Evolutionary conservation across 2,797 vertebrate species (phyloP), one percentile per base, ranked within the genome.

Genomic region (Eurystomus glaucurus): DNA sequence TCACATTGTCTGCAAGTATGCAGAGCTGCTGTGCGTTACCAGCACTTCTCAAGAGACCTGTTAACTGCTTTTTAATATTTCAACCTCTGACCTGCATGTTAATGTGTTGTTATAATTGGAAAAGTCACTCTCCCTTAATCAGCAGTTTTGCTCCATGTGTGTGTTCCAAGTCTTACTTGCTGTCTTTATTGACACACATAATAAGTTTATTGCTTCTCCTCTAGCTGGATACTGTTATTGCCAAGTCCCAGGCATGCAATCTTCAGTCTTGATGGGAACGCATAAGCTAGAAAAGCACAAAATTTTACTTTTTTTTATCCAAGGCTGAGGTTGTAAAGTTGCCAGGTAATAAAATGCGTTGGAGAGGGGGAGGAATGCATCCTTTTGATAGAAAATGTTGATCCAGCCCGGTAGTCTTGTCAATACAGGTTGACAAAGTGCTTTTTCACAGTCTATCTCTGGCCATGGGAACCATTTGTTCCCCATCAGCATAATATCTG

Each of bases 71-170:
- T 93, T 85, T 91, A 96, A 86, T 88, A 93, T 90, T 80, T 72
- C 84, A 62, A 80, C 96, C 83, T 87, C 92, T 91, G 95, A 89
- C 96, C 90, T 87, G 55, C 71, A 70, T 97, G 94, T 95, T 97
- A 93, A 97, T 91, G 62, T 54, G 66, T 33, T 94, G 51, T 93
- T 97, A 66, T 91, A 97, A 96, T 93, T 93, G 94, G 94, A 96
- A 92, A 92, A 95, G 77, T 89, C 51, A 35, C 55, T 96, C 58
- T 92, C 35, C 71, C 96, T 97, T 95, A 92, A 80, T 96, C 95
- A 96, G 94, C 93, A 95, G 74, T 92, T 96, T 77, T 88, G 45
- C 20, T 97, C 91, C 61, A 68, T 69, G 88, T 95, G 93, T 95
- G 93, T 93, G 97, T 94, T 97, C 96, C 90, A 93, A 95, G 35